Evolutionary conservation across 2,888 invertebrate genomes (phyloP).

Genomic region (Aphidius colemani): DNA sequence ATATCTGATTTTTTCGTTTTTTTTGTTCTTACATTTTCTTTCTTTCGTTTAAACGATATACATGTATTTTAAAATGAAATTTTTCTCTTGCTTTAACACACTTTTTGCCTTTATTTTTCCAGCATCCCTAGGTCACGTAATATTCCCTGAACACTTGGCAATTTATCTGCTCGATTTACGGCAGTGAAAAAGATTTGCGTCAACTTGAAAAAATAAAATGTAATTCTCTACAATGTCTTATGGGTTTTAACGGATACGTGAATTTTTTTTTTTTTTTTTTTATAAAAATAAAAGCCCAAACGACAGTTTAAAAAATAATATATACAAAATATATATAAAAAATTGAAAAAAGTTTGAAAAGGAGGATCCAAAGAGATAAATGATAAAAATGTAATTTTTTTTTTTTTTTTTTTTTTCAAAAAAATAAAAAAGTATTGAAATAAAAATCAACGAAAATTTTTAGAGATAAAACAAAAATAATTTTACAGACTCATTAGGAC

Average conservation of each 20-base stretch:
- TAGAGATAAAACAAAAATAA: background rate
- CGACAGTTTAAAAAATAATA: conserved; percentile 10
- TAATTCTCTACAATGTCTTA: conserved; percentile 46
- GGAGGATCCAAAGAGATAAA: background rate
- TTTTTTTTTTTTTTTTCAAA: too few relatives aligned
- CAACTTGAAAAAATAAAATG: conserved; percentile 27
- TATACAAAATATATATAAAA: conserved; percentile 10
- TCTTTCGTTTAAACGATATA: background rate
- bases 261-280: conserved; percentile 1
- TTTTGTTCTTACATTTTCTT: background rate
- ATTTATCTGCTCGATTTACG: too few relatives aligned
- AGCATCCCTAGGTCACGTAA: background rate
- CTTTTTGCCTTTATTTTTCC: conserved; percentile 1
- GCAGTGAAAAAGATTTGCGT: background rate
- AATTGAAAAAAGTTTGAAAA: conserved; percentile 25
- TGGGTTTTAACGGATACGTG: conserved; percentile 41
- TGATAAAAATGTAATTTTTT: too few relatives aligned
- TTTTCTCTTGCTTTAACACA: background rate
- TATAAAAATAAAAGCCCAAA: background rate
- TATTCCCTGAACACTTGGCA: too few relatives aligned
- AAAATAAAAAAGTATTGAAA: too few relatives aligned
- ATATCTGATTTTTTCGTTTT: conserved; percentile 3
- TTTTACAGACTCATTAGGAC: conserved; percentile 57
- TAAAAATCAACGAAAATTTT: background rate
- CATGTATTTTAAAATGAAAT: too few relatives aligned